phyloP scores from a whole-genome alignment of 2,888 invertebrate genomes.

The Apamea crenata region DNA sequence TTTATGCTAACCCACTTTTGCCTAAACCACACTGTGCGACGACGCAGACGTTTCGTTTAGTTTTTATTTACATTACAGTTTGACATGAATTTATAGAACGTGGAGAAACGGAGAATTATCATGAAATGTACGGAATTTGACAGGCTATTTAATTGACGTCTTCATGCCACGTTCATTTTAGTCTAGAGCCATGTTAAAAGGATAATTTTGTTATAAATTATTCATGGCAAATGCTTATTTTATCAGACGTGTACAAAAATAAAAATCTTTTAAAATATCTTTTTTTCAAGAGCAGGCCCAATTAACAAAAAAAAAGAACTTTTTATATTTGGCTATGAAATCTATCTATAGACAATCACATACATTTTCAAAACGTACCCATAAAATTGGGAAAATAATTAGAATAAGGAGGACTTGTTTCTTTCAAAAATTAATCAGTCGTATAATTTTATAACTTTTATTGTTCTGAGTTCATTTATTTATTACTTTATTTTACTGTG shows the following conservation, averaged over 20 bases:
- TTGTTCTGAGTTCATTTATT: no score
- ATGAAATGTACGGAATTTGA: background rate
- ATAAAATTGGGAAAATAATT: conserved; percentile 15
- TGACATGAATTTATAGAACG: background rate
- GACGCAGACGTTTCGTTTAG: background rate
- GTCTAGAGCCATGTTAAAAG: background rate
- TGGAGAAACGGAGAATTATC: background rate
- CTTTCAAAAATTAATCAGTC: no score
- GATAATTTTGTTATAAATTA: background rate
- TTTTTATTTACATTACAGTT: background rate
- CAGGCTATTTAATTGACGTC: background rate
- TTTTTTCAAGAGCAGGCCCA: background rate
- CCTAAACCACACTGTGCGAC: no score
- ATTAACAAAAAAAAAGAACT: no score
- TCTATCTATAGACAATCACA: conserved; percentile 29
- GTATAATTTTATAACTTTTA: background rate
- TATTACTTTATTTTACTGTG: no score
- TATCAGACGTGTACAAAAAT: background rate
- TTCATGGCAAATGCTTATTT: background rate
- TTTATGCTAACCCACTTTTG: background rate
- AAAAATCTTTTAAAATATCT: background rate
- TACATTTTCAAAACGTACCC: background rate
- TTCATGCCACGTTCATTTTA: background rate
- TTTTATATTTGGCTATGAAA: conserved; percentile 34
- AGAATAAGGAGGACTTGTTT: background rate